Evolutionary conservation across 2,888 invertebrate species (phyloP), one percentile per base, ranked within the genome.

Genomic region (Neria commutata): DNA sequence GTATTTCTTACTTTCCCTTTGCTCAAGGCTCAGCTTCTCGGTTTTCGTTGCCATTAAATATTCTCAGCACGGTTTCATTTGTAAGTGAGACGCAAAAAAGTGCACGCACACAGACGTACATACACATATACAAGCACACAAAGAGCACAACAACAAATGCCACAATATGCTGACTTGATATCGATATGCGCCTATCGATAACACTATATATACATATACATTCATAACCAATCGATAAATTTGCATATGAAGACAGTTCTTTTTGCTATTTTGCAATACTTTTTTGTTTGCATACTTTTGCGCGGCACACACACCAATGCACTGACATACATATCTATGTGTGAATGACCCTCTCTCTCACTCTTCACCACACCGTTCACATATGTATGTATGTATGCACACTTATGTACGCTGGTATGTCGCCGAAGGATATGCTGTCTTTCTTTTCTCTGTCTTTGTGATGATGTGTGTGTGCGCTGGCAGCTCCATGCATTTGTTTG

Each of bases 1-100:
- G n/a, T n/a, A n/a, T n/a, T n/a, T n/a, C n/a, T n/a, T n/a, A n/a
- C n/a, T n/a, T 29, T 29, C 29, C 17, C 17, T 21, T 21, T 14
- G 4, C 17, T 17, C 37, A 6, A 4, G n/a, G 8, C 37, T 37
- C 8, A 37, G 42, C 42, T 42, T 42, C 21, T 37, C 37, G n/a
- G 4, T 37, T 37, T 37, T 42, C n/a, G n/a, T 17, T 42, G 42
- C 42, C 11, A 63, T 63, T 72, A 70, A 65, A 71, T 72, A 72
- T 72, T 72, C 71, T 48, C 64, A 60, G 71, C 72, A 72, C 72
- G 72, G 72, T 66, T 69, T 67, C 66, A 64, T 68, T n/a, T 42
- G 42, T 19, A 17, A 42, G 6, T 14, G 42, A n/a, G 16, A n/a
- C 37, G 37, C 4, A 37, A 8, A 37, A n/a, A n/a, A n/a, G n/a